These are phyloP conservation scores for Nyctibius bracteatus DNA, from an alignment of 2,113 vertebrate genomes.

Conservation along the genomic window DNA sequence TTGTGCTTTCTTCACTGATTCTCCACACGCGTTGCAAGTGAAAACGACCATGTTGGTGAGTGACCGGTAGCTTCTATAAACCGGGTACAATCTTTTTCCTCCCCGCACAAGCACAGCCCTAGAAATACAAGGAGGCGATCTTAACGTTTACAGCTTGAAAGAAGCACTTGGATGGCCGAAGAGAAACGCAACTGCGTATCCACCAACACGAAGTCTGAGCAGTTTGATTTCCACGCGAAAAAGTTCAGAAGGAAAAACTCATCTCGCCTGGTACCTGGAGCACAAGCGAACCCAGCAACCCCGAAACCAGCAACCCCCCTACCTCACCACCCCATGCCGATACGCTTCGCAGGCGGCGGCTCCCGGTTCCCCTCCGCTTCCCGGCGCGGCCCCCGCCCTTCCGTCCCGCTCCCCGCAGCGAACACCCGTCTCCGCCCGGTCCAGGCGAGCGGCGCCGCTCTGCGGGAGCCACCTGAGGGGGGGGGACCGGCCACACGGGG, in stretches of 20 bases:
- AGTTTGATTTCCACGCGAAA: rapidly evolving
- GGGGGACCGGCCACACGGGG: background rate
- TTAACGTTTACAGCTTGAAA: background rate
- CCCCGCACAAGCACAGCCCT: background rate
- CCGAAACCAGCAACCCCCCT: background rate
- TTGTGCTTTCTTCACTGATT: constrained; percentile 91
- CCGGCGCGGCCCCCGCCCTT: background rate
- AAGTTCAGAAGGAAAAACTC: background rate
- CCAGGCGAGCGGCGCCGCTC: background rate
- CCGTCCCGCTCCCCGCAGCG: background rate
- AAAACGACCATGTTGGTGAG: constrained; percentile 88
- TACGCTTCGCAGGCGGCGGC: rapidly evolving
- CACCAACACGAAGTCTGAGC: rapidly evolving
- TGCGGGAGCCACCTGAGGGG: background rate
- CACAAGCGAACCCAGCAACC: rapidly evolving
- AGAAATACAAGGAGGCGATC: background rate
- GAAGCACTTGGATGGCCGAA: background rate
- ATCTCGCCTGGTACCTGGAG: rapidly evolving
- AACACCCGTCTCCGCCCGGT: background rate
- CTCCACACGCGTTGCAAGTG: constrained; percentile 88
- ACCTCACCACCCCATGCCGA: rapidly evolving
- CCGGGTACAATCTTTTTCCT: background rate
- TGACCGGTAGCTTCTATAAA: background rate
- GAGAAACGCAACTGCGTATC: rapidly evolving
- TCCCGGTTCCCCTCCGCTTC: background rate